Evolutionary conservation across 2,888 invertebrate genomes (phyloP), one percentile per base, ranked within the genome.

Genomic region (Eristalinus sepulchralis): DNA sequence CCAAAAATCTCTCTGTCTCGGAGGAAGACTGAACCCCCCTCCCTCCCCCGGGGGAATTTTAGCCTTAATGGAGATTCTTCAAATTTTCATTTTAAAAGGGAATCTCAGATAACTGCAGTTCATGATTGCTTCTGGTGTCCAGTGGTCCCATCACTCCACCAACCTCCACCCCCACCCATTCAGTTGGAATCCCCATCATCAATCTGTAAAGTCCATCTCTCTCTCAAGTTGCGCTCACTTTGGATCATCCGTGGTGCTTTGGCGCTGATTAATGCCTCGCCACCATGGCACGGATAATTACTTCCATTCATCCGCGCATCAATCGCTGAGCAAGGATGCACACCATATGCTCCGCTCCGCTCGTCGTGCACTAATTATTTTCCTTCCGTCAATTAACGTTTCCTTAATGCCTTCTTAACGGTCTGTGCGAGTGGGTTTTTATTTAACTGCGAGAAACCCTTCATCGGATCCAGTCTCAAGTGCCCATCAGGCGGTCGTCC

Each of bases 371-470:
- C 84, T 84, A 81, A 84, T 77, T 84, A 77, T 85, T 76, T 57
- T 63, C 39, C 67, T 79, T 71, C 36, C 75, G 66, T 75, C 71
- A 83, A 79, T 79, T 87, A 76, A 81, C 67, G 81, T 85, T 85
- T 64, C 27, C 76, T 59, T 85, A 81, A 85, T 85, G 84, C 64
- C 72, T 76, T 81, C 76, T 72, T 85, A 85, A 85, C 76, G 62
- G 76, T 67, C 47, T n/a, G 47, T 3, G 27, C 27, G 27, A 27
- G 39, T 39, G 39, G 62, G 63, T 47, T 68, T 68, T 68, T 39
- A 20, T 5, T 70, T 63, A 13, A 17, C 27, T 62, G 17, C 59
- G 53, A n/a, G n/a, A 34, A 11, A 47, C 60, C 34, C 47, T 20
- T 47, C 47, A 47, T 47, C 53, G 75, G 47, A 20, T 31, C 11